A percentile compares a stretch with the other conserved stretches of the same genome.
Conservation (phyloP, 2,113 vertebrate genomes). For the Dasyornis broadbenti region DNA sequence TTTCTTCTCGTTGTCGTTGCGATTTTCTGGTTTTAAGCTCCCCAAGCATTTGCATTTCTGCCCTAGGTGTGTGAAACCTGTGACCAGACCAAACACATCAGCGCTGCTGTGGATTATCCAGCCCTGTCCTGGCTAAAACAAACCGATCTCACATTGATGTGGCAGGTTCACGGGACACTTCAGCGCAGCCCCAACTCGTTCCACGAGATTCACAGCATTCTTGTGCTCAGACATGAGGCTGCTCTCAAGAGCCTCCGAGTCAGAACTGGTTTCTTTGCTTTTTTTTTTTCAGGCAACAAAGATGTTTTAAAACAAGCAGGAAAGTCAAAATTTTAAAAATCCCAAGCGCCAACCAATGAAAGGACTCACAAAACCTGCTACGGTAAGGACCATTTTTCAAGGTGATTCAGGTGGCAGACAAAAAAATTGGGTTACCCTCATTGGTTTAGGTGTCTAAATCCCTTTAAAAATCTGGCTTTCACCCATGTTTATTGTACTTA, state of each 20-base stretch:
- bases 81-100: not conserved
- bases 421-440: not conserved
- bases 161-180: not conserved
- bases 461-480: not conserved
- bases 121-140: not conserved
- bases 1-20: accelerated
- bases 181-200: not conserved
- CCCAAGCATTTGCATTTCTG: not conserved
- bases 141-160: not conserved
- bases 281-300: not conserved
- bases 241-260: not conserved
- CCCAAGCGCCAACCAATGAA: not conserved
- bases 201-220: not conserved
- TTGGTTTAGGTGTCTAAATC: not conserved
- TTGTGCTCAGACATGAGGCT: not conserved
- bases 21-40: not conserved
- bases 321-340: not conserved
- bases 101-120: not conserved
- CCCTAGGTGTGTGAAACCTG: not conserved
- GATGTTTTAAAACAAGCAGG: not conserved
- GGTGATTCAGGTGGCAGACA: not conserved
- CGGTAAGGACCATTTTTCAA: not conserved
- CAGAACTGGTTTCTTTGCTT: not conserved
- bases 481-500: not conserved
- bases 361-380: not conserved